Base-by-base conservation (phyloP, 2,888 invertebrate genomes). In the Biston betularia region DNA sequence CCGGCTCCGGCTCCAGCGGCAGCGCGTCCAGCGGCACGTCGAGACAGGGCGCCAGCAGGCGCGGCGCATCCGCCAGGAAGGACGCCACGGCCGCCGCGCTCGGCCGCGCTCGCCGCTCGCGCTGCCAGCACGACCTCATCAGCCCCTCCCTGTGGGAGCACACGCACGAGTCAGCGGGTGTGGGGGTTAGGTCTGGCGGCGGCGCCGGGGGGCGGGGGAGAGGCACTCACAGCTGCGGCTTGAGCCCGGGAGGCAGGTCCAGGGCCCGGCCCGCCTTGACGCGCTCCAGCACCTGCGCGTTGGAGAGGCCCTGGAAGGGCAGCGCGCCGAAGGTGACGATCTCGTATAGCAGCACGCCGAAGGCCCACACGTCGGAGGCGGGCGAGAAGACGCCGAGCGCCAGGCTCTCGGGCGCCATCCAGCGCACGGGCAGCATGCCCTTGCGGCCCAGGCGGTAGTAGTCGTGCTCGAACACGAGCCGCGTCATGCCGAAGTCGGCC, bases 401-500 rank as follows among this genome's bases (percentile, higher is more conserved):
- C 14, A 98, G 90, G 75, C 97, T 97, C 89, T 98, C 98, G 0
- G 98, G 98, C 0, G 98, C 96, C 98, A 98, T 98, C 98, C 98
- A 98, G 69, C 98, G 94, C 9, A 98, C 97, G 0, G 98, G 98
- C 74, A 98, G 89, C 96, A 97, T 96, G 83, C 97, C 97, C 90
- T 97, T 97, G 71, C 98, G 95, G 82, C 96, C 97, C 85, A 98
- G 98, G 73, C 96, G 96, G 89, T 98, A 98, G 87, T 98, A 98
- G 86, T 98, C 98, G 73, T 96, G 97, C 79, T 98, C 98, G 85
- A 96, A 97, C 86, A 97, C 97, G 0, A 97, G 96, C 52, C 98
- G 94, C 2, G 98, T 97, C 98, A 98, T 98, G 49, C 98, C 98
- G 88, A 98, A 98, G 89, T 98, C 98, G 2, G 97, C 97, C 44